Conservation (phyloP, 2,797 vertebrate species). For the Denticeps clupeoides region DNA sequence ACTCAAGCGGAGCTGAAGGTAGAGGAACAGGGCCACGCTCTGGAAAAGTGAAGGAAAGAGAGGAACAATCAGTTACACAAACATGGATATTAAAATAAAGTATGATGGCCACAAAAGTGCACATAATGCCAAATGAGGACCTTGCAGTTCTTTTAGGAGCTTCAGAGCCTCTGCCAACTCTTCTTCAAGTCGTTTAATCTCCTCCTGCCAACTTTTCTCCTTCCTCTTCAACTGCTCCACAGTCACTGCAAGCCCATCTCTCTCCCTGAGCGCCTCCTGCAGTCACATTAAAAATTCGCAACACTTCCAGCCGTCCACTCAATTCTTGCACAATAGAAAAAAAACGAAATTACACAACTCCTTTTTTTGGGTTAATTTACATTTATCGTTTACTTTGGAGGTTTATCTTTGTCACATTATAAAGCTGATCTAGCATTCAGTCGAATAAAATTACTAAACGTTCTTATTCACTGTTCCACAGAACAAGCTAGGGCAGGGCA, state of each 20-base stretch:
- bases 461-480: too few species aligned
- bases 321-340: too few species aligned
- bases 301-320: too few species aligned
- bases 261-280: conserved; percentile 52
- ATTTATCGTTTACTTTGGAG: too few species aligned
- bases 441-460: too few species aligned
- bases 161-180: conserved; percentile 49
- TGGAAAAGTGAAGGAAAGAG: background rate
- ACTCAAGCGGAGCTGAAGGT: conserved; percentile 41
- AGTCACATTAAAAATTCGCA: background rate
- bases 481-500: too few species aligned
- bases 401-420: too few species aligned
- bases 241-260: conserved; percentile 41
- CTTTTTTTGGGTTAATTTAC: too few species aligned
- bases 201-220: conserved; percentile 51
- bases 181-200: conserved; percentile 51
- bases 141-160: conserved; percentile 58
- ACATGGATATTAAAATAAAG: background rate
- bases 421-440: too few species aligned
- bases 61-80: background rate
- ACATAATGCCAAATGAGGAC: too few species aligned
- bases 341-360: too few species aligned
- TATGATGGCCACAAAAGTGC: background rate
- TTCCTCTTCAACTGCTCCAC: conserved; percentile 60
- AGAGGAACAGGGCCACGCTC: too few species aligned